Evolutionary conservation across 2,888 invertebrate species (phyloP).

Genomic region (Romanomermis culicivorax): DNA sequence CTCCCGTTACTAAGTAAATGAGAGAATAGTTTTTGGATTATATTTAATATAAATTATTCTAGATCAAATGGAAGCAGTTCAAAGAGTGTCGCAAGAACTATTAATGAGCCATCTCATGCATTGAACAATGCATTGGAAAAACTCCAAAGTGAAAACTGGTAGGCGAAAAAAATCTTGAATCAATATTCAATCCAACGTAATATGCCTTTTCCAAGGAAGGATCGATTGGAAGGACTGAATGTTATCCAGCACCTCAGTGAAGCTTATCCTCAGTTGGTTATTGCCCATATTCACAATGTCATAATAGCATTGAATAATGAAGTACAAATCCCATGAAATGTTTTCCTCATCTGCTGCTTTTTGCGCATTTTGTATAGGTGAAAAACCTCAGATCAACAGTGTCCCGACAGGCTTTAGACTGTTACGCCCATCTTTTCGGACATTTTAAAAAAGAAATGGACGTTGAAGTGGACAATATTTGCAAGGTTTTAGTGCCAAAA

Average conservation of each 20-base stretch:
- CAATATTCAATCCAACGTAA: no score
- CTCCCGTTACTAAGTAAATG: no score
- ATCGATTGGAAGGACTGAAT: constrained; percentile 46
- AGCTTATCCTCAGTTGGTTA: constrained; percentile 13
- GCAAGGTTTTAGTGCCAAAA: constrained; percentile 16
- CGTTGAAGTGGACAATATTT: constrained; percentile 29
- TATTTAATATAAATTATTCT: no score
- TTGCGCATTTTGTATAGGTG: constrained; percentile 38
- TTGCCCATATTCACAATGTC: not conserved
- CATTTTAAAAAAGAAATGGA: constrained; percentile 37
- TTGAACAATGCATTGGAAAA: no score
- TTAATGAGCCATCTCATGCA: no score
- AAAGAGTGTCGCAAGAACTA: no score
- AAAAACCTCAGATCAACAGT: constrained; percentile 79
- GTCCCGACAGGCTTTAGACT: constrained; percentile 61
- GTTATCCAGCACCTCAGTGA: constrained; percentile 16
- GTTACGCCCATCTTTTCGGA: constrained; percentile 55
- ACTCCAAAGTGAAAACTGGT: no score
- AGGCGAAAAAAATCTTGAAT: no score
- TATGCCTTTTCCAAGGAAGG: no score
- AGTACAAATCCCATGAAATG: not conserved
- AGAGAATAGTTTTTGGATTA: no score
- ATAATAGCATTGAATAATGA: constrained; percentile 4
- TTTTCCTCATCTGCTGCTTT: not conserved
- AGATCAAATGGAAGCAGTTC: no score